These are phyloP conservation scores for Gymnopithys bicolor DNA, from an alignment of 2,797 vertebrate genomes.

Conservation along the genomic window DNA sequence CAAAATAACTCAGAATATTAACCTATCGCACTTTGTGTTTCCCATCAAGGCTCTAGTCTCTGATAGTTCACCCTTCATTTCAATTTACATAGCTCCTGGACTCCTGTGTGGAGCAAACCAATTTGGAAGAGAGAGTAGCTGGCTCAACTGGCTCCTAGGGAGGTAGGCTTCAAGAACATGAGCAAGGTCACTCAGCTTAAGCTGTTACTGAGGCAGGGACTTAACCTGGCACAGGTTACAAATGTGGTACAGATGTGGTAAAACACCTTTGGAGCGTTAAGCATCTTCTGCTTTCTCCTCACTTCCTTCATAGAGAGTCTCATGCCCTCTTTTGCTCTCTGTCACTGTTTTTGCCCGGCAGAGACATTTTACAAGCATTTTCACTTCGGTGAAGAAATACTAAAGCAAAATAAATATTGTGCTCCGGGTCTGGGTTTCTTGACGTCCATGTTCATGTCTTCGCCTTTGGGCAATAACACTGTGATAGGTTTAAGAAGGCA, in stretches of 20 bases:
- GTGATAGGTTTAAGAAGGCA: not conserved
- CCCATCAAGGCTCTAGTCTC: not conserved
- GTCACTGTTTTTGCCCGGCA: not conserved
- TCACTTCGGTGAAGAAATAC: not conserved
- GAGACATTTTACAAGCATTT: not conserved
- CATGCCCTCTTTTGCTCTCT: not conserved
- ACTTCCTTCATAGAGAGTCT: not conserved
- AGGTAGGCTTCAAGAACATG: not conserved
- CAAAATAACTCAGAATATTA: not conserved
- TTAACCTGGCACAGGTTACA: not conserved
- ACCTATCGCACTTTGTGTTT: not conserved
- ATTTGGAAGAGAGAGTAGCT: not conserved
- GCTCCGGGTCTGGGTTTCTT: not conserved
- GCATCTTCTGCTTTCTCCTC: rapidly evolving
- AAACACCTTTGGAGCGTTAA: rapidly evolving
- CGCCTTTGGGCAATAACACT: not conserved
- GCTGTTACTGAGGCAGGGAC: not conserved
- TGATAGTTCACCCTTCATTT: not conserved
- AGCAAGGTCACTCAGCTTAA: not conserved
- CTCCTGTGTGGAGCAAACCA: not conserved
- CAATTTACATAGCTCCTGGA: not conserved
- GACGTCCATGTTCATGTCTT: not conserved
- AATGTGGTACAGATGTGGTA: not conserved
- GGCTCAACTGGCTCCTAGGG: not conserved
- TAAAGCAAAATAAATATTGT: not conserved